Conservation (phyloP, 2,888 invertebrate genomes). For the Plagiodera versicolora region DNA sequence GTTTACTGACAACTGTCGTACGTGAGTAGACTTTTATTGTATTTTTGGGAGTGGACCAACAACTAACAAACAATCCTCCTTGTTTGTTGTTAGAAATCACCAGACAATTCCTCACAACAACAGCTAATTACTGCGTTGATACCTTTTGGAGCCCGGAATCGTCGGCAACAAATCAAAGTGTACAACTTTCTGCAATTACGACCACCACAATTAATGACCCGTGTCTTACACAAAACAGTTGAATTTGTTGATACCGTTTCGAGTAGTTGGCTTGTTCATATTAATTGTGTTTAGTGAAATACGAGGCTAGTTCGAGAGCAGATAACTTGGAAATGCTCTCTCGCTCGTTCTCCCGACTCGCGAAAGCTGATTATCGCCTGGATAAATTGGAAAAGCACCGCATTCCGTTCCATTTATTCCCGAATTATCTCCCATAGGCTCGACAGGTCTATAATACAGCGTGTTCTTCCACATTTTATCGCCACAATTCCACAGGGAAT, state of each 20-base stretch:
- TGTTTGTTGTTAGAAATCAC: neutral
- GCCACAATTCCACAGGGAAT: no score
- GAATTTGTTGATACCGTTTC: conserved; percentile 11
- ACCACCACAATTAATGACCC: conserved; percentile 9
- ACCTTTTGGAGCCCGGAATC: conserved; percentile 1
- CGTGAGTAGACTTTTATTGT: no score
- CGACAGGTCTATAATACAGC: neutral
- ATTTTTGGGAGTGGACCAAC: no score
- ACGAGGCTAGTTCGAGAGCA: conserved; percentile 5
- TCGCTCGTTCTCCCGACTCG: no score
- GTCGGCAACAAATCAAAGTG: conserved; percentile 8
- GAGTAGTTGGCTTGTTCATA: conserved; percentile 8
- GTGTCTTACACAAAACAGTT: conserved; percentile 13
- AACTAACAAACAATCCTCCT: no score
- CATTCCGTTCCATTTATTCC: neutral
- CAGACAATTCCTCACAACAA: neutral
- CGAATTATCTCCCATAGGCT: neutral
- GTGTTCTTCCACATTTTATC: no score
- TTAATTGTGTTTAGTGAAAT: conserved; percentile 7
- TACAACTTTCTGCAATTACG: conserved; percentile 11
- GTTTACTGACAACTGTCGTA: no score
- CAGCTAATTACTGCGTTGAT: neutral
- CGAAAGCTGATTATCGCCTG: neutral
- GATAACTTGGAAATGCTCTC: conserved; percentile 3
- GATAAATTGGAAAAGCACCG: neutral